Conservation (phyloP, 2,797 vertebrate species). For the Tapirus indicus region DNA sequence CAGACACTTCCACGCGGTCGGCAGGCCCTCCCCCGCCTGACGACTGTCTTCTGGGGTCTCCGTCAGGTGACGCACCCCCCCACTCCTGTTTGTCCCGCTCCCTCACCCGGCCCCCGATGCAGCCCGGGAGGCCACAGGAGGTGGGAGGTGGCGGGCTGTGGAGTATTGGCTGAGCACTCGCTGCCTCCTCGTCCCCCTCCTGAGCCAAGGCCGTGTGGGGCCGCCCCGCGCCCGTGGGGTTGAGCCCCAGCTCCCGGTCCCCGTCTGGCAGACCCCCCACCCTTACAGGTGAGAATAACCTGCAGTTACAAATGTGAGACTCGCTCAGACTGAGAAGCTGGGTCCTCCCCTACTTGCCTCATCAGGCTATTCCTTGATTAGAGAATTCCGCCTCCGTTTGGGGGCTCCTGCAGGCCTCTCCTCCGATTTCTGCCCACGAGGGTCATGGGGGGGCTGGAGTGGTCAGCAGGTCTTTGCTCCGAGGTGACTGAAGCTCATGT, state of each 20-base stretch:
- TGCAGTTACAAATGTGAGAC: background rate
- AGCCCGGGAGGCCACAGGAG: background rate
- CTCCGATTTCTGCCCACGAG: background rate
- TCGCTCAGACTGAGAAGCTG: rapidly evolving
- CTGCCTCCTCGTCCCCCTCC: background rate
- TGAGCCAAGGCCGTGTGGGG: rapidly evolving
- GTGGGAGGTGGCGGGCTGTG: background rate
- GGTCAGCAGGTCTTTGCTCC: background rate
- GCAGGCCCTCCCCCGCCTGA: background rate
- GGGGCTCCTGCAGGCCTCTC: background rate
- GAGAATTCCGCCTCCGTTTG: too few species aligned
- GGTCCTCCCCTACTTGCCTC: background rate
- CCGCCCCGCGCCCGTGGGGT: background rate
- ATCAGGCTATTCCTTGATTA: background rate
- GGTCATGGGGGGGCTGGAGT: too few species aligned
- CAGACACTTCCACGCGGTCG: background rate
- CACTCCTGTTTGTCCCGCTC: background rate
- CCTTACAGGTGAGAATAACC: rapidly evolving
- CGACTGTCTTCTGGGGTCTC: background rate
- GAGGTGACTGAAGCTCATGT: background rate
- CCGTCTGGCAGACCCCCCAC: rapidly evolving
- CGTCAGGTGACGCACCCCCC: background rate
- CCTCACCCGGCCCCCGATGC: rapidly evolving
- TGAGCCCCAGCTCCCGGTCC: rapidly evolving
- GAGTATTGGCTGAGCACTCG: rapidly evolving